These are phyloP conservation scores for Papilio aristodemus DNA, from an alignment of 1,140 invertebrate genomes.

Conservation along the genomic window DNA sequence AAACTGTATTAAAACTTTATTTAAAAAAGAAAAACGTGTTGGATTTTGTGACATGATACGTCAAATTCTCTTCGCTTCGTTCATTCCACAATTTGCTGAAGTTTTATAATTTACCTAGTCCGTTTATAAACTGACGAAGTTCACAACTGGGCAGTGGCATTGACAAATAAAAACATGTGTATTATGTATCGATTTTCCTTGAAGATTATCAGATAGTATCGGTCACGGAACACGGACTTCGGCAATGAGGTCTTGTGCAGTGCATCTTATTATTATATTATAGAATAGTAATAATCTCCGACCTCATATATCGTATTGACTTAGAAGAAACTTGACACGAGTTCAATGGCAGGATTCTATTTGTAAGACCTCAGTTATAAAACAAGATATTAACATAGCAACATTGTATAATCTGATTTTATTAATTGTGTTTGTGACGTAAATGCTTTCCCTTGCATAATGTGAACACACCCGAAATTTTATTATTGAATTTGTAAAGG, in stretches of 20 bases:
- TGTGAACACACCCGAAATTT: not conserved
- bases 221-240: constrained; percentile 32
- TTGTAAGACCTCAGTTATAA: constrained; percentile 6
- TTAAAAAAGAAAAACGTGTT: no score
- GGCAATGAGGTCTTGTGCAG: constrained; percentile 25
- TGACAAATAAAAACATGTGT: not conserved
- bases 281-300: constrained; percentile 21
- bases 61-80: no score
- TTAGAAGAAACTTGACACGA: constrained; percentile 28
- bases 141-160: no score
- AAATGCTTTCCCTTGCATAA: not conserved
- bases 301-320: constrained; percentile 30
- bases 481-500: constrained; percentile 3
- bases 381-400: not conserved
- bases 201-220: constrained; percentile 10
- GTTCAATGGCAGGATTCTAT: constrained; percentile 27
- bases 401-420: constrained; percentile 21
- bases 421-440: not conserved
- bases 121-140: no score
- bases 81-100: no score
- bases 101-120: no score
- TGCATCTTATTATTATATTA: constrained; percentile 35
- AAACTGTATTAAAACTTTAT: no score
- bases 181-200: constrained; percentile 6
- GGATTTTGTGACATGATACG: no score